Evolutionary conservation across 2,888 invertebrate species (phyloP).

Genomic region (Drosophila mulleri): DNA sequence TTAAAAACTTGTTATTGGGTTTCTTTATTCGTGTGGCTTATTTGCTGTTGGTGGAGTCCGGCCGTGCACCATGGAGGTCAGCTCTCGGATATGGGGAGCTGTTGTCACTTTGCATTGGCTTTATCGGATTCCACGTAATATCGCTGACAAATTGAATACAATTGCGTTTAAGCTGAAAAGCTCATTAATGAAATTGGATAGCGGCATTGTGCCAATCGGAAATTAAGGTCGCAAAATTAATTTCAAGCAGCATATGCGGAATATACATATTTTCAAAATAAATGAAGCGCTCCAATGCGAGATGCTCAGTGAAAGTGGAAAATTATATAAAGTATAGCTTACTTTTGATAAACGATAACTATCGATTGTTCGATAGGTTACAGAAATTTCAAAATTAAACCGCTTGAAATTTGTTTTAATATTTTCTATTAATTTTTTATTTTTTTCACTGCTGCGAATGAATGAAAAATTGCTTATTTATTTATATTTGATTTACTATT

Average conservation of each 20-base stretch:
- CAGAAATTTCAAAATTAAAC: too few relatives aligned
- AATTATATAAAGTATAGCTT: too few relatives aligned
- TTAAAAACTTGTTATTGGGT: constrained; percentile 77
- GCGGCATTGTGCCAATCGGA: constrained; percentile 28
- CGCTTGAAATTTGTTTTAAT: too few relatives aligned
- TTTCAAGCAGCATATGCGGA: constrained; percentile 61
- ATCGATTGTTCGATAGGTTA: too few relatives aligned
- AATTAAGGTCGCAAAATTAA: constrained; percentile 63
- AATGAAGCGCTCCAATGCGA: background rate
- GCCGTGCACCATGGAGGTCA: constrained; percentile 10
- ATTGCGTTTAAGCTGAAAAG: constrained; percentile 78
- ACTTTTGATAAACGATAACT: too few relatives aligned
- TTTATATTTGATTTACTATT: too few relatives aligned
- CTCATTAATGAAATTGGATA: constrained; percentile 79
- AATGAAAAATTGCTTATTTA: too few relatives aligned
- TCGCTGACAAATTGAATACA: constrained; percentile 78
- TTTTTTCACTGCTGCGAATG: too few relatives aligned
- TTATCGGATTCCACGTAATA: constrained; percentile 77
- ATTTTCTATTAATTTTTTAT: too few relatives aligned
- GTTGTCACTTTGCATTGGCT: constrained; percentile 67
- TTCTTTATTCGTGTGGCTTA: constrained; percentile 65
- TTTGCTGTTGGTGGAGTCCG: constrained; percentile 36
- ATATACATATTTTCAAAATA: constrained; percentile 10
- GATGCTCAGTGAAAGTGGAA: constrained; percentile 10
- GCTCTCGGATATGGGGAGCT: constrained; percentile 26